A percentile compares a stretch with the other conserved stretches of the same genome.
Evolutionary conservation across 2,797 vertebrate species (phyloP).

Genomic region (Sylvilagus floridanus): DNA sequence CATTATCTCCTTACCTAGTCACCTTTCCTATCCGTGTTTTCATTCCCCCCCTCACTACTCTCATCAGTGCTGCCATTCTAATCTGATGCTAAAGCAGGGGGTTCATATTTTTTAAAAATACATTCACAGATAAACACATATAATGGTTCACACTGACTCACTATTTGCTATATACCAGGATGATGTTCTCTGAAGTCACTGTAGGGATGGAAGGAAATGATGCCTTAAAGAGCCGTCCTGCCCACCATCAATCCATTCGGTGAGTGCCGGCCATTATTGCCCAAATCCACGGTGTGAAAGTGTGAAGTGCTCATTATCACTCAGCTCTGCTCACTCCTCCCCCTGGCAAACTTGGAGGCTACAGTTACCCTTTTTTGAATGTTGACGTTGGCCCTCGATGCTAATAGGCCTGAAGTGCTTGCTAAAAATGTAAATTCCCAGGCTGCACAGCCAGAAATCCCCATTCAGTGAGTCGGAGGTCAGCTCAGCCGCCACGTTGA

Average conservation of each 20-base stretch:
- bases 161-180: conserved; percentile 14
- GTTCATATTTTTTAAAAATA: neutral
- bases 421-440: conserved; percentile 67
- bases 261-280: conserved; percentile 34
- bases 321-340: neutral
- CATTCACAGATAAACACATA: neutral
- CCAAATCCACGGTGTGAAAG: conserved; percentile 7
- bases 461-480: neutral
- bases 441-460: conserved; percentile 14
- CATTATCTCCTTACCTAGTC: neutral
- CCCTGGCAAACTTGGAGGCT: conserved; percentile 3
- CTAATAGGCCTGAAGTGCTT: conserved; percentile 61
- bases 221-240: neutral
- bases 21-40: neutral
- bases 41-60: neutral
- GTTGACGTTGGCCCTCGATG: conserved; percentile 56
- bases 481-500: conserved; percentile 31
- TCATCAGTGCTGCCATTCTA: neutral
- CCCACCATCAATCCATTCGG: conserved; percentile 26
- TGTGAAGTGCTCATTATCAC: conserved; percentile 52
- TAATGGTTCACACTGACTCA: neutral
- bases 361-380: conserved; percentile 30
- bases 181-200: neutral
- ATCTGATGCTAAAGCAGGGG: neutral
- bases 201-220: neutral